Evolutionary conservation across 2,888 invertebrate species (phyloP).

Genomic region (Lissonota sp.): DNA sequence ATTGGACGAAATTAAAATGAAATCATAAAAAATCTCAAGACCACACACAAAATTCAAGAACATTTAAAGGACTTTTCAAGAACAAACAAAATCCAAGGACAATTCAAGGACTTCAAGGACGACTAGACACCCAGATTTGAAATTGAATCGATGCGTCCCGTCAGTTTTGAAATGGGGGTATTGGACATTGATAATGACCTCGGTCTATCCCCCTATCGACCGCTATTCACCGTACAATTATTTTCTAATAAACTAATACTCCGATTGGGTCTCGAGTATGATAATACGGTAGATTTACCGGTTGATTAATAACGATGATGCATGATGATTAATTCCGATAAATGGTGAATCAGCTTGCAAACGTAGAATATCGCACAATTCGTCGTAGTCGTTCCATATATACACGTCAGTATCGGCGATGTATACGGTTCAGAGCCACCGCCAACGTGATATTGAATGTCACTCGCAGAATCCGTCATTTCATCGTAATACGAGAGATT

Average conservation of each 20-base stretch:
- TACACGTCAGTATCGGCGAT: conserved; percentile 60
- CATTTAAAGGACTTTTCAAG: too few relatives aligned
- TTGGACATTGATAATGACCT: background rate
- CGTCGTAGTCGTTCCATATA: background rate
- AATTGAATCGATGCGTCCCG: too few relatives aligned
- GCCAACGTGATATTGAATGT: conserved; percentile 83
- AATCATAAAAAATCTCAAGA: too few relatives aligned
- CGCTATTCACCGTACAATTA: conserved; percentile 5
- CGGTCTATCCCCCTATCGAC: conserved; percentile 1
- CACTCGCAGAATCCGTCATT: conserved; percentile 83
- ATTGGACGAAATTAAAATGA: background rate
- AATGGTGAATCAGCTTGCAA: conserved; percentile 50
- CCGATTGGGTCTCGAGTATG: background rate
- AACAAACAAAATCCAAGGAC: too few relatives aligned
- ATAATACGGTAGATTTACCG: conserved; percentile 29
- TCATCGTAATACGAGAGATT: conserved; percentile 80
- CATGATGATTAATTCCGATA: conserved; percentile 55
- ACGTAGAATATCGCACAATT: conserved; percentile 10
- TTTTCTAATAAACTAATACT: conserved; percentile 4
- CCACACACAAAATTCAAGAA: too few relatives aligned
- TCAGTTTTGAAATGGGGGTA: too few relatives aligned
- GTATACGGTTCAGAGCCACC: conserved; percentile 74
- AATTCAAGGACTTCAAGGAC: too few relatives aligned
- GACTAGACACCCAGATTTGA: too few relatives aligned
- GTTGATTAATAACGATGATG: conserved; percentile 48